phyloP scores from a whole-genome alignment of 2,797 vertebrate species.

The Notolepis coatsorum region DNA sequence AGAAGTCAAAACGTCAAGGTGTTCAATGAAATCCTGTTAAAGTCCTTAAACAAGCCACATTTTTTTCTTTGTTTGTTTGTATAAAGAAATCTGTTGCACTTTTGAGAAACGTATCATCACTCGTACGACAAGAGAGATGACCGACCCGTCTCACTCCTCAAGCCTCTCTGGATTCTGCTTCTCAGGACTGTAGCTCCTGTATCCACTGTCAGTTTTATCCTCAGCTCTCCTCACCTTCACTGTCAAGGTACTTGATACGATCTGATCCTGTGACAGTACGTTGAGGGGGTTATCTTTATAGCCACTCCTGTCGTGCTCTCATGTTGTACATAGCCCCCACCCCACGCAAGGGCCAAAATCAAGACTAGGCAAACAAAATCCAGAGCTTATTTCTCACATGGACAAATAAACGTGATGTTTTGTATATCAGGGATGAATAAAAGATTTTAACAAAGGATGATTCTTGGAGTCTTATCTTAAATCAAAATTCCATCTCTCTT shows the following conservation, averaged over 20 bases:
- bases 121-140: conserved; percentile 7
- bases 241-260: conserved; percentile 40
- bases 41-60: no score
- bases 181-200: no score
- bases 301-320: conserved; percentile 38
- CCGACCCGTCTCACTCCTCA: no score
- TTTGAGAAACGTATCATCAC: not conserved
- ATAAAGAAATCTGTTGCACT: conserved; percentile 21
- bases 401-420: conserved; percentile 66
- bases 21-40: no score
- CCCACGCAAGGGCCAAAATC: conserved; percentile 45
- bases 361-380: conserved; percentile 56
- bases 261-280: conserved; percentile 36
- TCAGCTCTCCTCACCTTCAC: conserved; percentile 16
- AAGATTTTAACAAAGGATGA: conserved; percentile 75
- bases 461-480: not conserved
- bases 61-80: no score
- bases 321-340: conserved; percentile 34
- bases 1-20: no score
- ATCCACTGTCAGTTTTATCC: no score
- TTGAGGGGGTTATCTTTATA: conserved; percentile 34
- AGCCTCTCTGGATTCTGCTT: no score
- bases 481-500: not conserved
- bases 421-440: conserved; percentile 79
- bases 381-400: conserved; percentile 73